A percentile compares a stretch with the other conserved stretches of the same genome.
Evolutionary conservation across 1,140 invertebrate species (phyloP).

Genomic region (Epicauta chinensis): DNA sequence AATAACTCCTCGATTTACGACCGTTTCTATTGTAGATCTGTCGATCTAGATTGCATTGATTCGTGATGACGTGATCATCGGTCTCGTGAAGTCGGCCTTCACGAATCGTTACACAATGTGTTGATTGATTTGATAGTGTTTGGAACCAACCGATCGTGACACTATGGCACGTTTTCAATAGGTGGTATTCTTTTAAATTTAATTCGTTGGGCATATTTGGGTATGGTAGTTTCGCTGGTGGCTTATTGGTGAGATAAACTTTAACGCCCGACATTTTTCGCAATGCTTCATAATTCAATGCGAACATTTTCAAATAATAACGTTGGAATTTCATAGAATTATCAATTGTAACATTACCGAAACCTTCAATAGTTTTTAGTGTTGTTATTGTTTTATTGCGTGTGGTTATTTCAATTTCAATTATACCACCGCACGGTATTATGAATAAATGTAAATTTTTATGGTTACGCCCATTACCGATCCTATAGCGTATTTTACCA

Average conservation of each 20-base stretch:
- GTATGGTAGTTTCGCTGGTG: background rate
- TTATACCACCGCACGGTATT: slow-evolving; percentile 44
- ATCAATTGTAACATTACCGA: slow-evolving; percentile 34
- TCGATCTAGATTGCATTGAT: slow-evolving; percentile 38
- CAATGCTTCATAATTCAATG: slow-evolving; percentile 36
- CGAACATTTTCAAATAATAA: slow-evolving; percentile 37
- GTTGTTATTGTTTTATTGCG: slow-evolving; percentile 27
- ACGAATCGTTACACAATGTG: slow-evolving; percentile 41
- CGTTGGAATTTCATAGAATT: slow-evolving; percentile 32
- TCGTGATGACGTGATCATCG: slow-evolving; percentile 22
- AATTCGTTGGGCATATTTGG: no score
- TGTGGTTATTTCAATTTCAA: slow-evolving; percentile 35
- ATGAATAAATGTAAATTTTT: slow-evolving; percentile 41
- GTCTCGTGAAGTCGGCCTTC: slow-evolving; percentile 30
- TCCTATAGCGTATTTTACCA: slow-evolving; percentile 36
- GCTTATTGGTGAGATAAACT: slow-evolving; percentile 22
- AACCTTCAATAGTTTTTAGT: slow-evolving; percentile 35
- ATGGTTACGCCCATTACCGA: slow-evolving; percentile 25
- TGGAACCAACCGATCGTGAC: slow-evolving; percentile 44
- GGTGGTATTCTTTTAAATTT: slow-evolving; percentile 37
- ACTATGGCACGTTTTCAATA: slow-evolving; percentile 40
- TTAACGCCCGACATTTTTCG: slow-evolving; percentile 38
- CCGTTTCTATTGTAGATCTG: no score
- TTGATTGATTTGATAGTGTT: slow-evolving; percentile 35
- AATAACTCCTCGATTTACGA: slow-evolving; percentile 29